Conservation (phyloP, 2,113 vertebrate species). For the Perccottus glenii region DNA sequence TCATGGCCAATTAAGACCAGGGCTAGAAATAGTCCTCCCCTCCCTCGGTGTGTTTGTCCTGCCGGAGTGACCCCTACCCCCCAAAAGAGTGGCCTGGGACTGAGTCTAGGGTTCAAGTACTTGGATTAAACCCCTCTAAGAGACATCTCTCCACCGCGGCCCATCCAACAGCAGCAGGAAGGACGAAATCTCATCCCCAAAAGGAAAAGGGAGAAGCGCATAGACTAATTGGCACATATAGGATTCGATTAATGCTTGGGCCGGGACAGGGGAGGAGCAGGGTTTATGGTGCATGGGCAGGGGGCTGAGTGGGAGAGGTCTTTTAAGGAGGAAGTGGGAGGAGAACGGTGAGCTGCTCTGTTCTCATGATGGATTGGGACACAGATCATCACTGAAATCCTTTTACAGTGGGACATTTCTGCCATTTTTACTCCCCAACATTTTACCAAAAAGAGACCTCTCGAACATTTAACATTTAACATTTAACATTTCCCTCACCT, state of each 20-base stretch:
- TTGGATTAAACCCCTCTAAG: constrained; percentile 72
- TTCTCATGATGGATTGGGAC: constrained; percentile 61
- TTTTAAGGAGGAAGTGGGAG: constrained; percentile 43
- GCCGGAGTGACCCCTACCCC: constrained; percentile 66
- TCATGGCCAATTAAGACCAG: constrained; percentile 77
- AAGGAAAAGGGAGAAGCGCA: constrained; percentile 71
- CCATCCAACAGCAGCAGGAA: constrained; percentile 67
- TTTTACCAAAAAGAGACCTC: background rate
- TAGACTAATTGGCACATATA: constrained; percentile 82
- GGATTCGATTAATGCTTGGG: constrained; percentile 78
- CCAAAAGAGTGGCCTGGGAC: background rate
- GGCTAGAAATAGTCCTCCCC: constrained; percentile 73
- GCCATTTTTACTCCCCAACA: background rate
- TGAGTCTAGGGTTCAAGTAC: constrained; percentile 65
- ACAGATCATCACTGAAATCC: constrained; percentile 40
- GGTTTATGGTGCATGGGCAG: constrained; percentile 54
- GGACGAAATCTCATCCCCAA: constrained; percentile 67
- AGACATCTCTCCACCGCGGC: constrained; percentile 51
- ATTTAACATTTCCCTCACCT: background rate
- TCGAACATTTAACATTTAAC: too few species aligned
- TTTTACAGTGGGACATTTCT: constrained; percentile 4
- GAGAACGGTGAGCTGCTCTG: constrained; percentile 55
- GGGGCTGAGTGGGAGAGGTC: background rate
- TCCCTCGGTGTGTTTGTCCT: constrained; percentile 63
- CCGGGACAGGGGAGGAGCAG: constrained; percentile 64